Percentiles rank a stretch among this genome's conserved stretches.
These are phyloP conservation scores for Papilio elwesi DNA, from an alignment of 2,888 invertebrate genomes.

Conservation along the genomic window DNA sequence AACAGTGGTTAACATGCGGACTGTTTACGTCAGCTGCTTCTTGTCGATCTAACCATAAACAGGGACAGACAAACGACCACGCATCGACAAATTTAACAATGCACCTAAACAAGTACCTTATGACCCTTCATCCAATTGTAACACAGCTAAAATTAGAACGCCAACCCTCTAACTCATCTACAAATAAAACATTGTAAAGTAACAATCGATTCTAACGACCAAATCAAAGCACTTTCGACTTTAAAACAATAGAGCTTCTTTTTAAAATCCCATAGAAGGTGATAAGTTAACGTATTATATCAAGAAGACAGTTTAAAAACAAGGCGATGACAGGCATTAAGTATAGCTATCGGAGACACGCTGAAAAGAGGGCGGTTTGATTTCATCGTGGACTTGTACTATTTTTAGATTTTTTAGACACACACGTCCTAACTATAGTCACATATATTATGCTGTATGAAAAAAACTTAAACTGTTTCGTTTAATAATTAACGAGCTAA, in stretches of 20 bases:
- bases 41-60: constrained; percentile 31
- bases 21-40: constrained; percentile 36
- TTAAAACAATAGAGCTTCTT: constrained; percentile 22
- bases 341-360: constrained; percentile 48
- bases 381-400: constrained; percentile 20
- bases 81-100: constrained; percentile 27
- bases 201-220: neutral
- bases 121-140: constrained; percentile 3
- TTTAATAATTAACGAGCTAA: too few relatives aligned
- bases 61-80: constrained; percentile 18
- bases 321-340: constrained; percentile 71
- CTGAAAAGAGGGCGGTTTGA: constrained; percentile 23
- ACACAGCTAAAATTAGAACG: constrained; percentile 4
- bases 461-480: too few relatives aligned
- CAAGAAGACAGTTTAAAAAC: constrained; percentile 69
- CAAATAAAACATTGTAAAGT: constrained; percentile 24
- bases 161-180: constrained; percentile 1
- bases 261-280: constrained; percentile 2
- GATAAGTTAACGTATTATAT: constrained; percentile 74
- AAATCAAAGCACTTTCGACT: constrained; percentile 23
- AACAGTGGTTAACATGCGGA: constrained; percentile 18
- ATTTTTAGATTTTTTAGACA: constrained; percentile 23
- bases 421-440: neutral
- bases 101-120: neutral
- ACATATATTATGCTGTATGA: neutral